Evolutionary conservation across 2,888 invertebrate species (phyloP).

Genomic region (Sericinus montela): DNA sequence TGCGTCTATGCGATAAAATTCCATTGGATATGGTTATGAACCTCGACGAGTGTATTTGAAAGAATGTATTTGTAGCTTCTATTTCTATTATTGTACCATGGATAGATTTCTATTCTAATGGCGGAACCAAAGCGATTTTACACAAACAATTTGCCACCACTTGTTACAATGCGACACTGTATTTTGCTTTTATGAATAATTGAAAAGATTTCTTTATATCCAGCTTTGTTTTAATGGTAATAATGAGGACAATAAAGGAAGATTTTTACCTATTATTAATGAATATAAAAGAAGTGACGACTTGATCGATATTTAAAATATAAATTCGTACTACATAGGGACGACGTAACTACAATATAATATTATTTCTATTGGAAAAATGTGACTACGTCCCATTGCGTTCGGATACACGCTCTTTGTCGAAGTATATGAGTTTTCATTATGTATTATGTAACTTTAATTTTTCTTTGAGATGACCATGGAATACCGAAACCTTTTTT

Average conservation of each 20-base stretch:
- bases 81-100: slow-evolving; percentile 38
- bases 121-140: slow-evolving; percentile 68
- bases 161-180: slow-evolving; percentile 57
- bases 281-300: slow-evolving; percentile 64
- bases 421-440: slow-evolving; percentile 1
- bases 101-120: slow-evolving; percentile 37
- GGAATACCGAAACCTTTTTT: slow-evolving; percentile 18
- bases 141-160: slow-evolving; percentile 61
- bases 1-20: slow-evolving; percentile 33
- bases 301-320: slow-evolving; percentile 69
- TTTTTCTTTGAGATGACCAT: slow-evolving; percentile 15
- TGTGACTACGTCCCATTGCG: slow-evolving; percentile 21
- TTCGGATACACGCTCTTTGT: slow-evolving; percentile 34
- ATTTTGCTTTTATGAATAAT: slow-evolving; percentile 30
- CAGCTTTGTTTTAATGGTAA: slow-evolving; percentile 66
- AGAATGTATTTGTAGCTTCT: slow-evolving; percentile 39
- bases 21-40: slow-evolving; percentile 61
- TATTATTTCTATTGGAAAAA: slow-evolving; percentile 14
- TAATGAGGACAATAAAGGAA: slow-evolving; percentile 77
- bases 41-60: slow-evolving; percentile 52
- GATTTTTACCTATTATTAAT: slow-evolving; percentile 73
- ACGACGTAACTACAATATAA: slow-evolving; percentile 39
- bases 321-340: slow-evolving; percentile 64
- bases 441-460: neutral
- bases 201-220: slow-evolving; percentile 32